Base-by-base conservation (phyloP, 2,797 vertebrate genomes). In the Cephalopachus bancanus region DNA sequence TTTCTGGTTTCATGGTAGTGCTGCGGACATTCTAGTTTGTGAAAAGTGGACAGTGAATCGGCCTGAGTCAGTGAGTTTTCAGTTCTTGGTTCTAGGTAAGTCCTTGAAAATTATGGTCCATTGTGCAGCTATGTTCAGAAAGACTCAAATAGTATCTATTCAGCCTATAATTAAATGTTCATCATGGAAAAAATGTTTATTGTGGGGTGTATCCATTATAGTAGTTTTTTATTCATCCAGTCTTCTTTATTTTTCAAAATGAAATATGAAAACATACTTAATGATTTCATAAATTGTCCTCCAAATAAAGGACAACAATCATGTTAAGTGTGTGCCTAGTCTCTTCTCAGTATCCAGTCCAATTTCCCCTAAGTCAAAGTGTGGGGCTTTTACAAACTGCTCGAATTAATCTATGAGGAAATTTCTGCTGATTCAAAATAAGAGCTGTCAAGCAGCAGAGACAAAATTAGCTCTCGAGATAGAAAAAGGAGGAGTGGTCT, bases 31-130 rank as follows among this genome's bases (percentile, higher is more conserved):
- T 33, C 87, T 17, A 55, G 80, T 71, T 51, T 1, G 2, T 0
- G 1, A 17, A 62, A n/a, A 28, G 76, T 1, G 33, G 65, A 49
- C 0, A 19, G 15, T 0, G 16, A 74, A 4, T 12, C 0, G 0
- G 28, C n/a, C 79, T 0, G 1, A 12, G 20, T 49, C 88, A 20
- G 17, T 1, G 2, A 15, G 75, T 7, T 7, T 72, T 55, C 44
- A 3, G 28, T 20, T 49, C 57, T 20, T 4, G 44, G 74, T 49
- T 72, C 11, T 6, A 16, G 55, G 5, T 11, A 14, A n/a, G 37
- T 44, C 37, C 28, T 19, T 10, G 53, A 37, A 60, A n/a, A 33
- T 72, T 1, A 20, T 0, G 1, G 71, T 72, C 62, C n/a, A 0
- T 3, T 1, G 26, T 1, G 92, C 72, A 44, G 9, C 14, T 5